These are phyloP conservation scores for Sipha flava DNA, from an alignment of 1,140 invertebrate genomes.

Conservation along the genomic window DNA sequence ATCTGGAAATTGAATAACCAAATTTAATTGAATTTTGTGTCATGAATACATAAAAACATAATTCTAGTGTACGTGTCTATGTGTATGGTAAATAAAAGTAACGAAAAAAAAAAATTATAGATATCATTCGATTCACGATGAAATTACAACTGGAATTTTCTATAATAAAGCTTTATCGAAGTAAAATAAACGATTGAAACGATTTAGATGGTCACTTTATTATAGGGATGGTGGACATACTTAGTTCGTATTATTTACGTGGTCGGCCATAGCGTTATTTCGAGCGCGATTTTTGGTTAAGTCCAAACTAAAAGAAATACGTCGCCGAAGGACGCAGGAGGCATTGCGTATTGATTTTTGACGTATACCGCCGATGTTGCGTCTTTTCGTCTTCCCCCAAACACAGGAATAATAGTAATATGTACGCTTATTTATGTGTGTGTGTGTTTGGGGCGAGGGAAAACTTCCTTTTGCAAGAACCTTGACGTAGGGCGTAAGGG, in stretches of 20 bases:
- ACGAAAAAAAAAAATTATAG: no score
- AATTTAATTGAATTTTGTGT: no score
- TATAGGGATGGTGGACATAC: no score
- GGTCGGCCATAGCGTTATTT: background rate
- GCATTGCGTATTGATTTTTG: conserved; percentile 2
- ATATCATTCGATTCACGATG: no score
- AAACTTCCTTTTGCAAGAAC: background rate
- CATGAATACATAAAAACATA: no score
- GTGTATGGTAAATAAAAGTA: no score
- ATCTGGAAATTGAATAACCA: no score
- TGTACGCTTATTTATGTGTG: background rate
- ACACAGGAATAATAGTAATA: background rate
- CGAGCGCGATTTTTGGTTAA: background rate
- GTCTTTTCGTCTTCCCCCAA: background rate
- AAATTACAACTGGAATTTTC: no score
- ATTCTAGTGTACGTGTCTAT: no score
- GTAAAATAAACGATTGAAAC: no score
- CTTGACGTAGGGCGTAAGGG: background rate
- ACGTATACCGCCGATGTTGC: conserved; percentile 8
- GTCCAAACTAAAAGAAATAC: background rate
- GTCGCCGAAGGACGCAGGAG: background rate
- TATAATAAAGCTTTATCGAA: no score
- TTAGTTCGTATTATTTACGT: background rate
- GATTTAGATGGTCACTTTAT: no score
- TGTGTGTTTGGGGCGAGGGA: background rate